Evolutionary conservation across 2,113 vertebrate genomes (phyloP), one percentile per base, ranked within the genome.

Genomic region (Cyprinodon brontotheroides): DNA sequence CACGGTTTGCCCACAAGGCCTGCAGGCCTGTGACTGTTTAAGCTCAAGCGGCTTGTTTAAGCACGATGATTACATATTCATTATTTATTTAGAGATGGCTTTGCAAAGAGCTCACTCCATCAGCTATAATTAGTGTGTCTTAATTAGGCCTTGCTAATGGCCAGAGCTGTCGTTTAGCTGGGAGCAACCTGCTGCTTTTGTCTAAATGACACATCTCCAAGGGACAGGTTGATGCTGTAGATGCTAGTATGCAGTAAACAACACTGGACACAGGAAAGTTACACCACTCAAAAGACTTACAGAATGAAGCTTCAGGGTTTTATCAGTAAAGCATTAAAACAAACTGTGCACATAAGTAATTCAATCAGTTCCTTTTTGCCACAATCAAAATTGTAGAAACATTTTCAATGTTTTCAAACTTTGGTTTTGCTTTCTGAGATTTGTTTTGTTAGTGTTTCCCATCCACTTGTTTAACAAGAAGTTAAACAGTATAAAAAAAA

Each of bases 51-150:
- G 88, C 83, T 89, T 91, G 87, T 91, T 92, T 90, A 89, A 91
- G 88, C 72, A 68, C 65, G 74, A 81, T 86, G 86, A 89, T 93
- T 90, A 87, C 86, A 83, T 89, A 85, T 91, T 91, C 85, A 89
- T 93, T 91, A 91, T 93, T 93, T 93, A 91, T 93, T 94, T 93
- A 90, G 77, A 62, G 45, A 70, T 64, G 48, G 67, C 68, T 84
- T 67, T 84, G 74, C 86, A 82, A 83, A 86, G 75, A 88, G 67
- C 85, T 94, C 89, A 86, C 93, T 91, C 91, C 83, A 92, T 91
- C 94, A 91, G 80, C 60, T 81, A 36, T 93, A 91, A 93, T 95
- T 92, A 94, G 91, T 40, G 78, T 89, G 80, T 90, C 88, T 92
- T 89, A 74, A 12, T 92, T 91, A 87, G 91, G 87, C 65, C 74